Evolutionary conservation across 2,797 vertebrate species (phyloP).

Genomic region (Tamandua tetradactyla): DNA sequence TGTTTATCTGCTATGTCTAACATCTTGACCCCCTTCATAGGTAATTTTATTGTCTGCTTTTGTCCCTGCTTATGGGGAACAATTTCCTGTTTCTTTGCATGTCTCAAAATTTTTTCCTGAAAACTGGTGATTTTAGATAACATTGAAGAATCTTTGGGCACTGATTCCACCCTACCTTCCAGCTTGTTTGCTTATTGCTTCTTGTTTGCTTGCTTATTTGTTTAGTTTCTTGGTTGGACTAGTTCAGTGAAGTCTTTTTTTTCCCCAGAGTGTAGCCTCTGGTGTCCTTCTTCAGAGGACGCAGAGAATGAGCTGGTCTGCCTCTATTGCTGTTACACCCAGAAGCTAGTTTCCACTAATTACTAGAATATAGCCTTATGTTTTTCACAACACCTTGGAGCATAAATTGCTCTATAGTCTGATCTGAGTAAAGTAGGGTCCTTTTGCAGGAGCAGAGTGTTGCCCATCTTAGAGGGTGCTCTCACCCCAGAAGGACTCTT

Average conservation of each 20-base stretch:
- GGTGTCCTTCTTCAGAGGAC: not conserved
- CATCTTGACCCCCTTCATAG: no score
- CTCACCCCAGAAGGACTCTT: not conserved
- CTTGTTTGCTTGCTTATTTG: not conserved
- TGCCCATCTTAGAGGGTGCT: not conserved
- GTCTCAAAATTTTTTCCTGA: no score
- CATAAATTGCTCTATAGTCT: no score
- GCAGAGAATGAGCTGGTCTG: not conserved
- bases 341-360: not conserved
- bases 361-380: no score
- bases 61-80: no score
- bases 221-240: not conserved
- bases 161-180: not conserved
- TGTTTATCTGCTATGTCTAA: no score
- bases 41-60: no score
- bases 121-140: no score
- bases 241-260: not conserved
- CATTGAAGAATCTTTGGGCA: not conserved
- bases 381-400: not conserved
- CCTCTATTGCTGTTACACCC: not conserved
- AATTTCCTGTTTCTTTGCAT: no score
- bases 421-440: no score
- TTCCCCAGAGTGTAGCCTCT: not conserved
- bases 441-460: not conserved
- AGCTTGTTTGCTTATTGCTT: no score